Percentiles rank a stretch among this genome's conserved stretches.
Evolutionary conservation across 2,888 invertebrate species (phyloP).

Genomic region (Xanthia icteritia): DNA sequence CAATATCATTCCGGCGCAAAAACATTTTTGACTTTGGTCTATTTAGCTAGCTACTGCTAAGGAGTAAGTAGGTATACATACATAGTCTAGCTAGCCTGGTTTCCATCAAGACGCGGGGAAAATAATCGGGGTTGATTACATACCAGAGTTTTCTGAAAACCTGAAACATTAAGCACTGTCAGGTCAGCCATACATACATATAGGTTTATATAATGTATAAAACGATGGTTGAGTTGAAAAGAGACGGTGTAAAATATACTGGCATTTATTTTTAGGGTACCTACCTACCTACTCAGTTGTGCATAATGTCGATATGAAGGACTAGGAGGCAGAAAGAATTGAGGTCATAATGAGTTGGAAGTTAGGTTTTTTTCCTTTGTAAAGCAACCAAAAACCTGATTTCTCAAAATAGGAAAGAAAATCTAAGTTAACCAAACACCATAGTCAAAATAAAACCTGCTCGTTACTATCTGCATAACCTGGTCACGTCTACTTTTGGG

Average conservation of each 20-base stretch:
- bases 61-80: not conserved
- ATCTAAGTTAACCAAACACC: slow-evolving; percentile 34
- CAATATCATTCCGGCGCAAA: too few relatives aligned
- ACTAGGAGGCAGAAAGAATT: not conserved
- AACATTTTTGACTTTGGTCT: not conserved
- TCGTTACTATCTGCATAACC: slow-evolving; percentile 63
- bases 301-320: not conserved
- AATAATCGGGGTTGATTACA: not conserved
- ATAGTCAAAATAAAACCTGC: slow-evolving; percentile 31
- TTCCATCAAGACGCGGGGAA: not conserved
- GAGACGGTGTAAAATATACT: not conserved
- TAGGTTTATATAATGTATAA: too few relatives aligned
- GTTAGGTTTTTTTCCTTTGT: not conserved
- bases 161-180: too few relatives aligned
- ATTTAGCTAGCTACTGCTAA: not conserved
- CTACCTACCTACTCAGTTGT: not conserved
- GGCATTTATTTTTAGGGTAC: not conserved
- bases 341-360: not conserved
- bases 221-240: not conserved
- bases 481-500: slow-evolving; percentile 69
- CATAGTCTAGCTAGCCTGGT: too few relatives aligned
- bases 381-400: not conserved
- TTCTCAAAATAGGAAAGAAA: not conserved
- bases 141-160: not conserved
- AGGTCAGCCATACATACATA: too few relatives aligned